Base-by-base conservation (phyloP, 2,797 vertebrate genomes). In the Chanos chanos region DNA sequence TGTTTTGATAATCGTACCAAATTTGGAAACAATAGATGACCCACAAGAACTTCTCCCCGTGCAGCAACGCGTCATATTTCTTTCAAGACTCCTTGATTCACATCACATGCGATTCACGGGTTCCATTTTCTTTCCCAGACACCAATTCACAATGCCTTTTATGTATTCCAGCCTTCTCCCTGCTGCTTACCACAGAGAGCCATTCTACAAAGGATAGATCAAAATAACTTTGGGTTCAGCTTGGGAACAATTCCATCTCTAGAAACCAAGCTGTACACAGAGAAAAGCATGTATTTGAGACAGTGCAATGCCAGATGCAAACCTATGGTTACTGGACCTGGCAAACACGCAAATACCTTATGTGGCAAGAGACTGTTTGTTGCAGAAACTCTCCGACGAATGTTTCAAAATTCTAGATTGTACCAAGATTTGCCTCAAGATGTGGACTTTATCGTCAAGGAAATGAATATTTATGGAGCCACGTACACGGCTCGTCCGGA, bases 51-150 rank as follows among this genome's bases (percentile, higher is more conserved):
- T 60, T 2, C 15, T 40, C 47, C 34, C 12, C 22, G n/a, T n/a
- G 8, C 2, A 52, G 47, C 24, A 58, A 40, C 21, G 24, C 36
- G 33, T 51, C 30, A 34, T 12, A n/a, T 10, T 51, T 30, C 21
- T 21, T 43, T 43, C 10, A 12, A 22, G 6, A 53, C 15, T 2
- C 18, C 51, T 22, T 37, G 18, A 36, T 21, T 24, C 15, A n/a
- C 5, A 66, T 57, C 18, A 48, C 28, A 56, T 30, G 30, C 34
- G 15, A 30, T 61, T 56, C 39, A 50, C n/a, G 16, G 61, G 15
- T 25, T 28, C 15, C 13, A 18, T 13, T 21, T 30, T 34, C 19
- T 13, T 22, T 36, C 13, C 12, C 6, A 3, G 8, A 41, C 24
- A 56, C 8, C 25, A 37, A 25, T 56, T 13, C 16, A 43, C 28